These are phyloP conservation scores for Biston betularia DNA, from an alignment of 2,888 invertebrate species.

Conservation along the genomic window DNA sequence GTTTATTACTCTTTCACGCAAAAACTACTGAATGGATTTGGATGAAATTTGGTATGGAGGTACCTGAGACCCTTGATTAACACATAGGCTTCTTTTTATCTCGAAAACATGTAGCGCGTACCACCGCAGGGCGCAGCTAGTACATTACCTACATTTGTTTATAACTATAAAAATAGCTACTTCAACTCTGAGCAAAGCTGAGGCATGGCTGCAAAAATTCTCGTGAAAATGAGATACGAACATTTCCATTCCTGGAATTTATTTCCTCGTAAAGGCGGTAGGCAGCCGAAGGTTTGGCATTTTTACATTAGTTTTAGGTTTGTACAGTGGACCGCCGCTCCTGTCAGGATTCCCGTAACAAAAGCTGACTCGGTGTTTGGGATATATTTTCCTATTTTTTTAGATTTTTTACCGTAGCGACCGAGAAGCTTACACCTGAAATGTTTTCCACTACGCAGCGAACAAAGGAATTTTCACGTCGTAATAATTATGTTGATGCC, in stretches of 20 bases:
- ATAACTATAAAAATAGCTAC: conserved; percentile 2
- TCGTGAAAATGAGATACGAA: conserved; percentile 16
- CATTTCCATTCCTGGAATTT: conserved; percentile 24
- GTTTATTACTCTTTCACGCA: no score
- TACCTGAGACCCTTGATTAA: no score
- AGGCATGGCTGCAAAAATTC: not conserved
- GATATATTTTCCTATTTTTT: conserved; percentile 46
- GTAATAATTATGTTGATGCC: conserved; percentile 7
- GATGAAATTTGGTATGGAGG: no score
- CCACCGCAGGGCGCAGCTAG: no score
- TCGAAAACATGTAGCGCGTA: no score
- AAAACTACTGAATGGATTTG: no score
- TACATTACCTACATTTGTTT: conserved; percentile 1
- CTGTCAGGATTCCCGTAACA: conserved; percentile 48
- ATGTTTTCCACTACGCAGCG: conserved; percentile 14
- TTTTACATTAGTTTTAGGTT: conserved; percentile 32
- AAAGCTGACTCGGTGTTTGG: conserved; percentile 49
- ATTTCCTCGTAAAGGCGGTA: conserved; percentile 25
- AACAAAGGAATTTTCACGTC: conserved; percentile 14
- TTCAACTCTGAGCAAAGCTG: not conserved
- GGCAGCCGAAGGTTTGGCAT: conserved; percentile 29
- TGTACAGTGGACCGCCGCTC: conserved; percentile 34
- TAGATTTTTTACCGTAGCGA: conserved; percentile 36
- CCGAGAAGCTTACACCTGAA: conserved; percentile 40
- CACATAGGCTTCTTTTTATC: no score